Conservation (phyloP, 2,888 invertebrate genomes). For the Leucania comma region DNA sequence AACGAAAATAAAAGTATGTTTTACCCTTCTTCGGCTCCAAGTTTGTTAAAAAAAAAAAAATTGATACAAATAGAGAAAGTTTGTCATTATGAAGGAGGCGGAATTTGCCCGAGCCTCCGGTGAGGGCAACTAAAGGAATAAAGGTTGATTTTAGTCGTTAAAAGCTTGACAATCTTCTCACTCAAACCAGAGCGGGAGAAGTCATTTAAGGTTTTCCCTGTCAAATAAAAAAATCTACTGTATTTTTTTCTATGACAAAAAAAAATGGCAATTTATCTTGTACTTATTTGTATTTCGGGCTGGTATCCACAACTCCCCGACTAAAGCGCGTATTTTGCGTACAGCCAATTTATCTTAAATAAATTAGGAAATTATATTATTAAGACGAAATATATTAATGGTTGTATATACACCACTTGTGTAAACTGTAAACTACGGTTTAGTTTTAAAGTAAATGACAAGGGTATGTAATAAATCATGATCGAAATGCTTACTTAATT, state of each 20-base stretch:
- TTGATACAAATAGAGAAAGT: no score
- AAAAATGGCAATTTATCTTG: no score
- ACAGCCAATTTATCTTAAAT: constrained; percentile 1
- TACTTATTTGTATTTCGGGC: no score
- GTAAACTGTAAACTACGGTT: neutral
- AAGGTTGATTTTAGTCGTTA: no score
- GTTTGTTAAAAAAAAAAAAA: no score
- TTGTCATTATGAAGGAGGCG: no score
- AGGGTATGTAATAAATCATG: constrained; percentile 43
- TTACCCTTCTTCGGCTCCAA: constrained; percentile 17
- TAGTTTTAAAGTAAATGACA: constrained; percentile 17
- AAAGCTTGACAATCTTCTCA: no score
- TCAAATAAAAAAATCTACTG: neutral
- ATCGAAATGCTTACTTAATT: constrained; percentile 33
- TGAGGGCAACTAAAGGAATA: neutral
- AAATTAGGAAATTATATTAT: constrained; percentile 31
- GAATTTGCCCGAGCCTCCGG: constrained; percentile 4
- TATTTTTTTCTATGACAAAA: constrained; percentile 25
- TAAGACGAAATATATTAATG: constrained; percentile 1
- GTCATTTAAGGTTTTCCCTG: no score
- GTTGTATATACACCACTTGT: neutral
- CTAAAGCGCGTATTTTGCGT: no score
- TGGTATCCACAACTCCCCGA: no score
- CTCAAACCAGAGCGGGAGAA: no score
- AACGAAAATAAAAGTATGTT: constrained; percentile 42